phyloP scores from a whole-genome alignment of 92 coral and sea anemone genomes.

The Pocillopora grandis region DNA sequence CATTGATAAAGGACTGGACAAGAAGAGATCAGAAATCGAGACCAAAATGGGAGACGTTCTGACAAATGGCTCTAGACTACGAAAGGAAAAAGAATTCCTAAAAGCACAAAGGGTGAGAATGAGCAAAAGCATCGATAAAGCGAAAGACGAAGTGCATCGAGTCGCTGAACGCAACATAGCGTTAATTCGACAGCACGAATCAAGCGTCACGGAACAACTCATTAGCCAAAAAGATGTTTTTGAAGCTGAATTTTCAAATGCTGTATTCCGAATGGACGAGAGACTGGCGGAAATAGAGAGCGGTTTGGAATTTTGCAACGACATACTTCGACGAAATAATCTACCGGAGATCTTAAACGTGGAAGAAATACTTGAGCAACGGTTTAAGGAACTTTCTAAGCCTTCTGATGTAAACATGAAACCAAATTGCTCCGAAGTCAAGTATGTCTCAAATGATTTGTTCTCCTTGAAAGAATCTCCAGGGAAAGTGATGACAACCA shows the following conservation, averaged over 20 bases:
- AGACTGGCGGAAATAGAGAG: conserved; percentile 5
- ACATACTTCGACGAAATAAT: conserved; percentile 2
- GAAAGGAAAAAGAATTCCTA: background rate
- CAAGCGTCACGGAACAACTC: conserved; percentile 8
- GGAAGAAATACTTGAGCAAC: conserved; percentile 1
- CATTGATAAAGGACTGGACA: conserved; percentile 13
- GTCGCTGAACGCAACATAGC: conserved; percentile 12
- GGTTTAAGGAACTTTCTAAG: background rate
- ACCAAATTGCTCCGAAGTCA: background rate
- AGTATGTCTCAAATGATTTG: background rate
- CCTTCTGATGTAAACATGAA: no score
- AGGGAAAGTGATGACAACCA: background rate
- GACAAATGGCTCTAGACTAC: background rate
- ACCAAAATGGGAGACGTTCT: conserved; percentile 1
- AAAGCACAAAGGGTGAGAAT: conserved; percentile 1
- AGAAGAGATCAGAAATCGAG: conserved; percentile 14
- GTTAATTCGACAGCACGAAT: conserved; percentile 16
- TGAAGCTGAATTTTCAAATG: background rate
- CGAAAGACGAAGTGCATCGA: conserved; percentile 9
- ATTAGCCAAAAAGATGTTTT: conserved; percentile 3
- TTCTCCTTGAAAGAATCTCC: background rate
- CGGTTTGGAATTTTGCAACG: conserved; percentile 4
- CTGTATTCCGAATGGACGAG: background rate
- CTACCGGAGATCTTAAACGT: conserved; percentile 19
- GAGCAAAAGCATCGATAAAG: conserved; percentile 7